A percentile compares a stretch with the other conserved stretches of the same genome.
Conservation (phyloP, 2,888 invertebrate genomes). For the Hemistola chrysoprasaria region DNA sequence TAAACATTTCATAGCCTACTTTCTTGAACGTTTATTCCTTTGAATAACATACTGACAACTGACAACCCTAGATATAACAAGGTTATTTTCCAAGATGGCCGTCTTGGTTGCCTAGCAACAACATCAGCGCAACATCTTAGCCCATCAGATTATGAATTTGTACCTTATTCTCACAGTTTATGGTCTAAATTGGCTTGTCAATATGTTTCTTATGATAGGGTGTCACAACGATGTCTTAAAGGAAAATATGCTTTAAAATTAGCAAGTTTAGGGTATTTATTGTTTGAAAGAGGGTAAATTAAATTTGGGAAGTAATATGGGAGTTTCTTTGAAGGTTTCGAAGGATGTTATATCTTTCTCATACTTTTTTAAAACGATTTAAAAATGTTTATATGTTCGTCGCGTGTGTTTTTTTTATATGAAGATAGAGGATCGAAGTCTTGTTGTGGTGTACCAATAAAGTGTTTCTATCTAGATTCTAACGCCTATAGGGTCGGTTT, state of each 20-base stretch:
- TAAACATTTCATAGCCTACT: neutral
- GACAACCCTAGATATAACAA: conserved; percentile 64
- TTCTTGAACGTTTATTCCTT: neutral
- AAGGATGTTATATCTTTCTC: no score
- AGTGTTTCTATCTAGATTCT: no score
- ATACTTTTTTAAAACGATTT: no score
- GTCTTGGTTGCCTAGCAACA: conserved; percentile 63
- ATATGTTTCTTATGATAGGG: conserved; percentile 25
- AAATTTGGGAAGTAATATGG: conserved; percentile 16
- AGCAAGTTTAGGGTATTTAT: conserved; percentile 26
- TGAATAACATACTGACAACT: conserved; percentile 50
- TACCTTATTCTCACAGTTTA: conserved; percentile 35
- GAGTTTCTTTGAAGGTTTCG: no score
- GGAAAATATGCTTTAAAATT: conserved; percentile 30
- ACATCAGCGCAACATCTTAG: conserved; percentile 57
- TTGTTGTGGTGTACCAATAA: no score
- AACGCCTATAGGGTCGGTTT: no score
- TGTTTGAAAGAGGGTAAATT: conserved; percentile 21
- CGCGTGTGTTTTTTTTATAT: no score
- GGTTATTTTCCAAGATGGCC: conserved; percentile 63
- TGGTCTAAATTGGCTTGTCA: conserved; percentile 24
- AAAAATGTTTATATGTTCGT: no score
- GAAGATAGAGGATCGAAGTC: no score
- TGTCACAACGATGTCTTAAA: conserved; percentile 23
- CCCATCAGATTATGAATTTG: conserved; percentile 29